Evolutionary conservation across 2,888 invertebrate genomes (phyloP).

Genomic region (Chloromyia formosa): DNA sequence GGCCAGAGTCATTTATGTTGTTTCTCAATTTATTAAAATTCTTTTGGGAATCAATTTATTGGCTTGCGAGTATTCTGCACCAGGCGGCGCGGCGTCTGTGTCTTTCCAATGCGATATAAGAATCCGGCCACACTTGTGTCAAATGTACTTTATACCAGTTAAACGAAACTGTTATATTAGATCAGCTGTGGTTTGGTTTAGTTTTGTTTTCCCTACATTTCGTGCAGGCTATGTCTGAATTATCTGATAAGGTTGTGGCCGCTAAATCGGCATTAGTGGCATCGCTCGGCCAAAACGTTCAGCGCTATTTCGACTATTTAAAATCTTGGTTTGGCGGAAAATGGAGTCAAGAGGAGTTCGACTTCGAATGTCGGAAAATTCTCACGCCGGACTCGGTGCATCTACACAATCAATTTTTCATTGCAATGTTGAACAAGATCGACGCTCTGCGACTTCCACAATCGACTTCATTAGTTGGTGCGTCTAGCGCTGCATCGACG

Average conservation of each 20-base stretch:
- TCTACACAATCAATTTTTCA: slow-evolving; percentile 84
- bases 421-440: slow-evolving; percentile 82
- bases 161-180: too few species aligned
- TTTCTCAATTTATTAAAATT: too few species aligned
- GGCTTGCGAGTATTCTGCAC: too few species aligned
- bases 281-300: slow-evolving; percentile 73
- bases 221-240: slow-evolving; percentile 53
- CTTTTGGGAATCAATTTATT: too few species aligned
- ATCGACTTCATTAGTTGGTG: slow-evolving; percentile 47
- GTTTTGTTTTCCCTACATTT: too few species aligned
- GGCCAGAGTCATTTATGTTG: too few species aligned
- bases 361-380: slow-evolving; percentile 78
- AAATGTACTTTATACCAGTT: too few species aligned
- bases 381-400: slow-evolving; percentile 78
- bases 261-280: slow-evolving; percentile 59
- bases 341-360: slow-evolving; percentile 85
- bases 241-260: slow-evolving; percentile 57
- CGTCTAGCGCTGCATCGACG: slow-evolving; percentile 44
- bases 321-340: slow-evolving; percentile 80
- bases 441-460: slow-evolving; percentile 58
- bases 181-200: too few species aligned
- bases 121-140: too few species aligned
- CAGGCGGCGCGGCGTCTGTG: too few species aligned
- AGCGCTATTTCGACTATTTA: slow-evolving; percentile 76
- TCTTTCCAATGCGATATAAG: too few species aligned